Percentiles rank a stretch among this genome's conserved stretches.
Conservation (phyloP, 1,140 invertebrate species). For the Aethina tumida region DNA sequence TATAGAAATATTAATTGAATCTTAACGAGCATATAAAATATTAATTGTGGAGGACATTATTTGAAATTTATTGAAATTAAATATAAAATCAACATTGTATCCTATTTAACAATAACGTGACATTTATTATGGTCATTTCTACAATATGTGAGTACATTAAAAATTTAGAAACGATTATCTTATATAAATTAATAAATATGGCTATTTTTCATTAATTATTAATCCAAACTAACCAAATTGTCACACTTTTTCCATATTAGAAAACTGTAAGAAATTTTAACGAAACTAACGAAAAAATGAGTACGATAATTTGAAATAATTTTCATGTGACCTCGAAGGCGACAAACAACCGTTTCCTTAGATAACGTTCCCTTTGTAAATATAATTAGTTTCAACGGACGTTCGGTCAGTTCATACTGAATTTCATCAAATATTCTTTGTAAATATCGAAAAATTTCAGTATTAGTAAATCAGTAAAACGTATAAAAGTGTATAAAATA, state of each 20-base stretch:
- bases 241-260: background rate
- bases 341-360: conserved; percentile 11
- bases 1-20: too few species aligned
- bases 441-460: conserved; percentile 1
- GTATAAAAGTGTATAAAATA: background rate
- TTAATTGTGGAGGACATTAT: too few species aligned
- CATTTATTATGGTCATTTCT: too few species aligned
- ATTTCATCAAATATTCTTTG: background rate
- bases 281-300: conserved; percentile 1
- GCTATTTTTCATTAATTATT: background rate
- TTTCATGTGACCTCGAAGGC: background rate
- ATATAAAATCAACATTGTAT: too few species aligned
- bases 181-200: background rate
- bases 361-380: conserved; percentile 13
- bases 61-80: too few species aligned
- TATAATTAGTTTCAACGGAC: background rate
- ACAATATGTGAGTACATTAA: too few species aligned
- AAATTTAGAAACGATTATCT: too few species aligned
- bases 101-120: too few species aligned
- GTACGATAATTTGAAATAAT: background rate
- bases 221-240: background rate
- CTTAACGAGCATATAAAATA: too few species aligned
- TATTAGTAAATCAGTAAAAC: background rate
- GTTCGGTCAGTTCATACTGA: too few species aligned
- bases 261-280: background rate